Evolutionary conservation across 2,888 invertebrate genomes (phyloP).

Genomic region (Amiota mariae): DNA sequence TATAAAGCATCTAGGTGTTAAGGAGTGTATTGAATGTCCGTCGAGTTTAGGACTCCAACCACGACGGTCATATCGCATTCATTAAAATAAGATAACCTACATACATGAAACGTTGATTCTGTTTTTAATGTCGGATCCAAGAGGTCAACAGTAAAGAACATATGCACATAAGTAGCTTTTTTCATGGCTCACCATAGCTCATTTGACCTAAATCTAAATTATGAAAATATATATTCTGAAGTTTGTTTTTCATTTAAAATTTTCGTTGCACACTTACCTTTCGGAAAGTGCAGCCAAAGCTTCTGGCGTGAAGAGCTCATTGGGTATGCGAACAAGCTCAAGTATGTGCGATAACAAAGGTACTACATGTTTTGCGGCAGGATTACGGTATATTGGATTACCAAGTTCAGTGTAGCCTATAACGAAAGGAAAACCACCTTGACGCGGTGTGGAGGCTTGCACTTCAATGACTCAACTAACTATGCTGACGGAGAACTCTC

Average conservation of each 20-base stretch:
- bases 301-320: constrained; percentile 84
- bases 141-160: constrained; percentile 73
- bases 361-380: constrained; percentile 87
- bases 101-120: too few relatives aligned
- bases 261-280: constrained; percentile 62
- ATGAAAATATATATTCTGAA: neutral
- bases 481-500: too few relatives aligned
- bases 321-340: constrained; percentile 84
- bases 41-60: too few relatives aligned
- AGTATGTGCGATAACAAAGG: constrained; percentile 87
- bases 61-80: too few relatives aligned
- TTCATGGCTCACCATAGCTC: constrained; percentile 84
- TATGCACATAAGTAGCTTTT: constrained; percentile 82
- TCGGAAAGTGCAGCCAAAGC: constrained; percentile 79
- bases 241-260: constrained; percentile 66
- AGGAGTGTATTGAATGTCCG: too few relatives aligned
- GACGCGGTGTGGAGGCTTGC: too few relatives aligned
- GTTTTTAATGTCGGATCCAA: constrained; percentile 74
- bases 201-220: constrained; percentile 72
- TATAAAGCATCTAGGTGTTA: too few relatives aligned
- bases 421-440: too few relatives aligned
- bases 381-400: constrained; percentile 88
- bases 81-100: too few relatives aligned
- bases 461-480: too few relatives aligned
- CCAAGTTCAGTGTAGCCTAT: constrained; percentile 84